Evolutionary conservation across 2,888 invertebrate genomes (phyloP), one percentile per base, ranked within the genome.

Genomic region (Acronicta alni): DNA sequence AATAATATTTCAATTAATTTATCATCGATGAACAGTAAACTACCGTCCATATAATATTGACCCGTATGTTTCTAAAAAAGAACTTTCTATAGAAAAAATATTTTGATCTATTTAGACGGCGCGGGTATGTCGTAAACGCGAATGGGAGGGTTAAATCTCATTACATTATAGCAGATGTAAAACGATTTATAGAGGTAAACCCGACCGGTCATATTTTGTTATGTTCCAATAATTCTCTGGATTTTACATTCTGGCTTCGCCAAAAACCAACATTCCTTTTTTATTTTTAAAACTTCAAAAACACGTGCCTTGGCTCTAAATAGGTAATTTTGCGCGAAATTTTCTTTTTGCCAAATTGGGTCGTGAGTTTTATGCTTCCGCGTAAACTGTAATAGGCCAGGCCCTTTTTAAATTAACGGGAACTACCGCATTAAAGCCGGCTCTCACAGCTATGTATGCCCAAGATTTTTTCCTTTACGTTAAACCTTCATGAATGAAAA

Each of bases 101-200:
- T 87, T 88, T 88, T 87, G 89, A 89, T 89, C 84, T 87, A 90
- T 90, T 85, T 81, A 82, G 81, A 80, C 71, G 80, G 80, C 77
- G 80, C 77, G 84, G 83, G 85, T 80, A 80, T 83, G 87, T 89
- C 90, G 89, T 92, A 92, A 93, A 92, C 79, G 87, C 80, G 85
- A 87, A 89, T 88, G 83, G 85, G 87, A 86, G 89, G 92, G 91
- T 89, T 91, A 91, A 92, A 93, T 91, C 90, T 91, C 90, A 91
- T 92, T 92, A 92, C 91, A 91, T 92, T 92, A 92, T 91, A 85
- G 91, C 86, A 89, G 89, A 91, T 90, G 91, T 90, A 90, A 91
- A 91, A 82, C 88, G 89, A 91, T 92, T 91, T 92, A 91, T 91
- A 81, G 88, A 85, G 90, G 90, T 88, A 84, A 79, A 57, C 81